These are phyloP conservation scores for Brachionichthys hirsutus DNA, from an alignment of 2,113 vertebrate species.

Conservation along the genomic window DNA sequence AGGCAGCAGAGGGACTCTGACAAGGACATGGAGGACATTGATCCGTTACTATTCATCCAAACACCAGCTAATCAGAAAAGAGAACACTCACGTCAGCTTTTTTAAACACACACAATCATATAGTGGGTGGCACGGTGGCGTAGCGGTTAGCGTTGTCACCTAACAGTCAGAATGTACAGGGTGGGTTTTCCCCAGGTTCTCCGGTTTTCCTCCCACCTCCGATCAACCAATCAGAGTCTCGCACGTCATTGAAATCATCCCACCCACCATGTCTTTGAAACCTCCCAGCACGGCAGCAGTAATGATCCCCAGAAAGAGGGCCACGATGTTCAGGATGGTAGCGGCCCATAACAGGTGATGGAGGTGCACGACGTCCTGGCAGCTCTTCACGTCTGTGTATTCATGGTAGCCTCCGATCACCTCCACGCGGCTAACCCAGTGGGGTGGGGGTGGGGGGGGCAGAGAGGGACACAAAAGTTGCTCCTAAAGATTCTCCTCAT, in stretches of 20 bases:
- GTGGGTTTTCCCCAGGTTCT: too few relatives aligned
- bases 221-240: too few relatives aligned
- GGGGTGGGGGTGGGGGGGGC: too few relatives aligned
- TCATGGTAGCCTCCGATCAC: constrained; percentile 91
- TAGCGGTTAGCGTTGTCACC: too few relatives aligned
- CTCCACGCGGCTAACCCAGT: constrained; percentile 77
- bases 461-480: constrained; percentile 46
- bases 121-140: too few relatives aligned
- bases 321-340: constrained; percentile 94
- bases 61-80: not conserved
- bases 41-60: not conserved
- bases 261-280: constrained; percentile 96
- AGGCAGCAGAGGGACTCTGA: constrained; percentile 85
- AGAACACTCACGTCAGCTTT: too few relatives aligned
- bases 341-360: constrained; percentile 96
- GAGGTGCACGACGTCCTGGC: constrained; percentile 96
- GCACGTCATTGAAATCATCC: not conserved
- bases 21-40: not conserved
- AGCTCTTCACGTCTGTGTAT: constrained; percentile 95
- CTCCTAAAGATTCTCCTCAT: not conserved
- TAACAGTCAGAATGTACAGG: too few relatives aligned
- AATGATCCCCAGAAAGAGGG: constrained; percentile 95
- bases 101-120: too few relatives aligned
- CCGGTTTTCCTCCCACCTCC: too few relatives aligned
- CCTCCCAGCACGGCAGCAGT: constrained; percentile 95